These are phyloP conservation scores for Agrotis puta DNA, from an alignment of 2,888 invertebrate genomes.

Conservation along the genomic window DNA sequence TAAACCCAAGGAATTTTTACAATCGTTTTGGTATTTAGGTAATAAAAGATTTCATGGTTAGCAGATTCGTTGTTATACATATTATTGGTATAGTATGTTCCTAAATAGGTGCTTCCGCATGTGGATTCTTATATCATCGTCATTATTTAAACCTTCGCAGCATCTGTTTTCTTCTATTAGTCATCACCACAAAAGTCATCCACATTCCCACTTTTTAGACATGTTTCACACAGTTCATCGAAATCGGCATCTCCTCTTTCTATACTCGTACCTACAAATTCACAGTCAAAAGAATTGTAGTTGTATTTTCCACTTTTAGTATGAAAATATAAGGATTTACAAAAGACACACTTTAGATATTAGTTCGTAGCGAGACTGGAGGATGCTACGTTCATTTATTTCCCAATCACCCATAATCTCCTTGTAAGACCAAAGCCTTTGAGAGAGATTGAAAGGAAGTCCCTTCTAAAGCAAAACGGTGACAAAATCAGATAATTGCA, in stretches of 20 bases:
- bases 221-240: too few species aligned
- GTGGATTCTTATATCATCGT: background rate
- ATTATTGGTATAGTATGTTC: background rate
- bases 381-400: background rate
- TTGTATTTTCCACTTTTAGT: too few species aligned
- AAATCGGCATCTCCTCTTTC: too few species aligned
- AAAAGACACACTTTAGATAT: background rate
- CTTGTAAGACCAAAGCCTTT: background rate
- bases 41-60: constrained; percentile 32
- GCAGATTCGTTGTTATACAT: background rate
- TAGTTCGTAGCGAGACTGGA: background rate
- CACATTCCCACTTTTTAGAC: too few species aligned
- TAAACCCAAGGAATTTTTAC: constrained; percentile 27
- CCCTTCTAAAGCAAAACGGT: background rate
- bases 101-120: constrained; percentile 1
- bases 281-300: too few species aligned
- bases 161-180: too few species aligned
- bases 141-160: background rate
- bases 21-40: constrained; percentile 22
- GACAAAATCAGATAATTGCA: constrained; percentile 35
- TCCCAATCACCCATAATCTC: background rate
- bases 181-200: too few species aligned
- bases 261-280: too few species aligned
- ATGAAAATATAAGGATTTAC: background rate
- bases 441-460: background rate